phyloP scores from a whole-genome alignment of 2,888 invertebrate species.

The Callosobruchus maculatus region DNA sequence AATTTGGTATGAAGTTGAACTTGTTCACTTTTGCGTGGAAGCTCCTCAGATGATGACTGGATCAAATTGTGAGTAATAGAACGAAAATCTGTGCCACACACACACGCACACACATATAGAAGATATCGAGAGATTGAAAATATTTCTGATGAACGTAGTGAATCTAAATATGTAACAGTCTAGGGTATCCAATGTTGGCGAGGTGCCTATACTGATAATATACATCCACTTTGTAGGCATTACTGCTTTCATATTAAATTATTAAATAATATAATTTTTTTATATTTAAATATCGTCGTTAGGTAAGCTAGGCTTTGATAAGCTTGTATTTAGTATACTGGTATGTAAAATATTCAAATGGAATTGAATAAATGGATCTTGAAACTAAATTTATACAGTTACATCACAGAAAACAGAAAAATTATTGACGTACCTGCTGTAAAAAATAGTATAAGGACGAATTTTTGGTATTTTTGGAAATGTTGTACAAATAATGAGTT shows the following conservation, averaged over 20 bases:
- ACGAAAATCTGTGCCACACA: background rate
- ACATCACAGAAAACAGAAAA: background rate
- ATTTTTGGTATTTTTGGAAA: constrained; percentile 27
- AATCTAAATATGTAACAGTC: constrained; percentile 45
- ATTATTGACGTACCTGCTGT: background rate
- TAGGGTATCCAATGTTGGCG: constrained; percentile 44
- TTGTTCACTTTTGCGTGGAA: too few relatives aligned
- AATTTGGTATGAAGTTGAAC: too few relatives aligned
- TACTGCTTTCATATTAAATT: constrained; percentile 41
- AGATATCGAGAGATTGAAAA: constrained; percentile 1
- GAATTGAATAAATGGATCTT: background rate
- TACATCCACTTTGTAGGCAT: constrained; percentile 35
- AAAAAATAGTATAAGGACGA: constrained; percentile 9
- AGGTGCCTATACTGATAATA: constrained; percentile 44
- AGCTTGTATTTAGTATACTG: background rate
- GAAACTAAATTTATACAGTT: background rate
- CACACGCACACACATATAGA: background rate
- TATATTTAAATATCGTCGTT: background rate
- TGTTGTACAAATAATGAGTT: constrained; percentile 34
- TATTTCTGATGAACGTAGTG: background rate
- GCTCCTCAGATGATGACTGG: background rate
- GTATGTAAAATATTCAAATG: background rate
- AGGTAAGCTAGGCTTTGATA: background rate
- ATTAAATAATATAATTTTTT: background rate
- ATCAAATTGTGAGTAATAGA: background rate